Conservation (phyloP, 2,888 invertebrate genomes). For the Chalcis sispes region DNA sequence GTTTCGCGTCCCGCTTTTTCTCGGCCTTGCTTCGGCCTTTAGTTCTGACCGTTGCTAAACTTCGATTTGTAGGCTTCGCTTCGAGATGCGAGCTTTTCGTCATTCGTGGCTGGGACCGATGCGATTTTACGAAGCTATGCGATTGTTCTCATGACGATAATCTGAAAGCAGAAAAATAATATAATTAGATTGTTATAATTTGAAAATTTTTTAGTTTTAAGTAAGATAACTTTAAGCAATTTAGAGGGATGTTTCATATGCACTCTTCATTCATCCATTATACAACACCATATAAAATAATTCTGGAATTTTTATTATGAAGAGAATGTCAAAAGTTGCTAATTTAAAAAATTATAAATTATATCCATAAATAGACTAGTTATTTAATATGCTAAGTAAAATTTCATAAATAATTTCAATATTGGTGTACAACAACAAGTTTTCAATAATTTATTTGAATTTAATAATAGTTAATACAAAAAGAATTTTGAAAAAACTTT, state of each 20-base stretch:
- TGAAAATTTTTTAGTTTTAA: no score
- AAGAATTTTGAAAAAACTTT: not conserved
- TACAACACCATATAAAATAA: no score
- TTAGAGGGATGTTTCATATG: no score
- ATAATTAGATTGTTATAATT: no score
- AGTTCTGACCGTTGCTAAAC: not conserved
- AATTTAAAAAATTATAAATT: no score
- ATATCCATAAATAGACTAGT: no score
- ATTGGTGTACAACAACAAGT: not conserved
- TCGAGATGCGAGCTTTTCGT: not conserved
- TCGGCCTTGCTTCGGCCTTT: conserved; percentile 32
- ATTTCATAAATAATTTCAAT: no score
- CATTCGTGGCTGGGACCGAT: not conserved
- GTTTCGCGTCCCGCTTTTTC: conserved; percentile 31
- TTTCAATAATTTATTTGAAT: not conserved
- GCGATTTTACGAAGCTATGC: not conserved
- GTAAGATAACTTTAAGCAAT: no score
- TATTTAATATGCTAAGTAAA: no score
- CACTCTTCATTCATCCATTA: no score
- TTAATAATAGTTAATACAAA: not conserved
- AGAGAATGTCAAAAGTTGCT: no score
- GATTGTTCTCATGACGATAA: not conserved
- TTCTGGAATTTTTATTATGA: no score
- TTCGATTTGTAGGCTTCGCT: not conserved
- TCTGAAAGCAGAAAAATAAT: not conserved